A percentile compares a stretch with the other conserved stretches of the same genome.
phyloP scores from a whole-genome alignment of 2,888 invertebrate genomes.

The Rhagophthalmus giganteus region DNA sequence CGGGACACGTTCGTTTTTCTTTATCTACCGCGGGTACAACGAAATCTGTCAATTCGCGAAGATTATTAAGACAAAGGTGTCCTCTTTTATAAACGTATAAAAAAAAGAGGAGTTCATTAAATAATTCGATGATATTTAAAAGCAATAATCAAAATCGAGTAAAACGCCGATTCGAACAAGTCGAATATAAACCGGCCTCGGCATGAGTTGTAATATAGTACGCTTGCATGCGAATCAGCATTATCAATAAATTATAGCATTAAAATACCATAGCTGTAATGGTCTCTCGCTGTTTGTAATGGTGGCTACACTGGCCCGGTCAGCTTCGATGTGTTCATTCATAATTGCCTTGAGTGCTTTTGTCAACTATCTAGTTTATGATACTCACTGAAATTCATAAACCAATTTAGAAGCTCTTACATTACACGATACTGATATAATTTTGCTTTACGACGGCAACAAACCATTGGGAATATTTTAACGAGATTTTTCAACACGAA shows the following conservation, averaged over 20 bases:
- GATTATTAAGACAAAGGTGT: neutral
- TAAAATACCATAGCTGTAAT: slow-evolving; percentile 53
- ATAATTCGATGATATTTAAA: slow-evolving; percentile 12
- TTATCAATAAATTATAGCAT: slow-evolving; percentile 54
- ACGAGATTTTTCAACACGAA: neutral
- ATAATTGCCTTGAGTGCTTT: slow-evolving; percentile 43
- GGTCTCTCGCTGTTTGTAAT: slow-evolving; percentile 51
- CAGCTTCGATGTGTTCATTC: slow-evolving; percentile 44
- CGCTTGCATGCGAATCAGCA: slow-evolving; percentile 50
- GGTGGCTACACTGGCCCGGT: slow-evolving; percentile 36
- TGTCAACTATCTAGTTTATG: slow-evolving; percentile 30
- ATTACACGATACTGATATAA: slow-evolving; percentile 5
- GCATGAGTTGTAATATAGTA: slow-evolving; percentile 23
- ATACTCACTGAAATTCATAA: slow-evolving; percentile 22
- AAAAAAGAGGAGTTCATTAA: neutral
- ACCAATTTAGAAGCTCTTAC: slow-evolving; percentile 23
- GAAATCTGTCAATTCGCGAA: neutral
- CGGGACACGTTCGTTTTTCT: too few relatives aligned
- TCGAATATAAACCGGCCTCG: slow-evolving; percentile 21
- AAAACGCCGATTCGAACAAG: slow-evolving; percentile 12
- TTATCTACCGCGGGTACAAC: too few relatives aligned
- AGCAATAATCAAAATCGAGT: slow-evolving; percentile 20
- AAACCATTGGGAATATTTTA: neutral
- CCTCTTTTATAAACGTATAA: neutral
- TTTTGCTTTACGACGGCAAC: neutral